Evolutionary conservation across 2,888 invertebrate species (phyloP).

Genomic region (Phorcus lineatus): DNA sequence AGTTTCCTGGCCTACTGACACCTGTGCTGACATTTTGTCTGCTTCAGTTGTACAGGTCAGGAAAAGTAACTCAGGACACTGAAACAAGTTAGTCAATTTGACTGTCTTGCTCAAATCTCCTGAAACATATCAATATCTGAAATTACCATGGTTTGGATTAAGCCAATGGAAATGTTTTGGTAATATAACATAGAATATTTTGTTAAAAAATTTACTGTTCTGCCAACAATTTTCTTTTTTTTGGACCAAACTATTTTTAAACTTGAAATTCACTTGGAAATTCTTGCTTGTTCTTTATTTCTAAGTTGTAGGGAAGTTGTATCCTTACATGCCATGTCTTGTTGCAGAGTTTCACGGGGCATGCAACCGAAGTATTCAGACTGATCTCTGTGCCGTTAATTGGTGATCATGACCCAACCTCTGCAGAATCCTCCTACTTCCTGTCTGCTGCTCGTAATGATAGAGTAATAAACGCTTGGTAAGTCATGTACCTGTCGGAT

Average conservation of each 20-base stretch:
- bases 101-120: neutral
- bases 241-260: too few relatives aligned
- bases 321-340: neutral
- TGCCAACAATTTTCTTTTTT: too few relatives aligned
- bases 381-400: conserved; percentile 55
- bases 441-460: conserved; percentile 72
- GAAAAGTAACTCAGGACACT: neutral
- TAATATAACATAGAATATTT: too few relatives aligned
- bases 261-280: too few relatives aligned
- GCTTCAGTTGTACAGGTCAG: conserved; percentile 21
- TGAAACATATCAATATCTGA: neutral
- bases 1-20: neutral
- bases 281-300: too few relatives aligned
- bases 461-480: conserved; percentile 72
- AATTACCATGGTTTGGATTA: too few relatives aligned
- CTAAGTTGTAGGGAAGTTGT: too few relatives aligned
- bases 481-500: conserved; percentile 30
- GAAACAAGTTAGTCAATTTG: neutral
- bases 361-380: conserved; percentile 71
- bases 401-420: conserved; percentile 31
- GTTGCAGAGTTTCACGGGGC: conserved; percentile 72
- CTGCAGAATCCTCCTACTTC: conserved; percentile 63
- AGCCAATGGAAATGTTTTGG: too few relatives aligned
- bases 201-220: too few relatives aligned
- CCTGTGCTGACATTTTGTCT: conserved; percentile 14